Base-by-base conservation (phyloP, 2,888 invertebrate species). In the Brassicogethes aeneus region DNA sequence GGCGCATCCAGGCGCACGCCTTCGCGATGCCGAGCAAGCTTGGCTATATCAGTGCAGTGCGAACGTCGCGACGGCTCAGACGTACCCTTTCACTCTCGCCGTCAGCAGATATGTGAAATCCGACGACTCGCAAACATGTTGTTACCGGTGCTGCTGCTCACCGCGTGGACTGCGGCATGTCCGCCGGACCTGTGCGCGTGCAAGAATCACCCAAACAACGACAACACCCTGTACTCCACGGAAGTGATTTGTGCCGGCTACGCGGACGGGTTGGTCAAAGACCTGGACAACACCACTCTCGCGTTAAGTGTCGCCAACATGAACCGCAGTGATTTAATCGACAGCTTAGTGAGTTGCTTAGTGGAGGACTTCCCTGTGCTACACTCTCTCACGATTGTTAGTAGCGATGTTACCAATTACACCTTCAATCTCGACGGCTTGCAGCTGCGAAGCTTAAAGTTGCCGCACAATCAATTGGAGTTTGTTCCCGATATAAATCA, bases 121-220 rank as follows among this genome's bases (percentile, higher is more conserved):
- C 39, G 45, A 39, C 41, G 53, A 53, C 53, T 42, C 41, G 46
- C 32, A 41, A 55, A 51, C 50, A 61, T 64, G 62, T 59, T 59
- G 58, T 59, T 60, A 52, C 48, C 56, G 53, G 51, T 53, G 47
- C 53, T 61, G 46, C 44, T 61, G 54, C 49, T 64, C 48, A 53
- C 56, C 48, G 55, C 56, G 38, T 48, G 53, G 46, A 50, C 56
- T 44, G 53, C 46, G 42, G 49, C 55, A 42, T 65, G 64, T 55
- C 63, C 65, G 23, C 63, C 65, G 29, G 47, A 44, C 44, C 54
- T 48, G 55, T 66, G 65, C 54, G 52, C 50, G 39, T 66, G 65
- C 51, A 49, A 44, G 33, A 48, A 56, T 36, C 48, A 55, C 43
- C 56, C 52, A 23, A 49, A 50, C 34, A 55, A 57, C 34, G 13